Base-by-base conservation (phyloP, 2,888 invertebrate genomes). In the Lasius platythorax region DNA sequence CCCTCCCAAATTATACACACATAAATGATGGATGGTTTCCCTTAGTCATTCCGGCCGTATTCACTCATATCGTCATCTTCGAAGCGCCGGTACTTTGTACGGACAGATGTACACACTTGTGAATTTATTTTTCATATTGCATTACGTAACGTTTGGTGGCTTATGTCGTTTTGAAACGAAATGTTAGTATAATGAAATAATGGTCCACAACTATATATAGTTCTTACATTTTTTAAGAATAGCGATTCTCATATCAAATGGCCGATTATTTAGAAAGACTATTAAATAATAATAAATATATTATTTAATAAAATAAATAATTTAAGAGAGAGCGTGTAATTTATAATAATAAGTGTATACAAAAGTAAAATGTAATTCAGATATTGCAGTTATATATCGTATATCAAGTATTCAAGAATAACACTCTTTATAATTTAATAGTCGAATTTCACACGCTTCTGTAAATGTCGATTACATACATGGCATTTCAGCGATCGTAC, bases 21-120 rank as follows among this genome's bases (percentile, higher is more conserved):
- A 91, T 92, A 91, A 93, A 92, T 93, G 93, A 93, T 93, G 91
- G 91, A 93, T 93, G 90, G 89, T 87, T 89, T 87, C 67, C 79
- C 85, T 43, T 40, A 74, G 58, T 15, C 68, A 63, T 87, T 66
- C 86, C 40, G n/a, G 3, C 18, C 43, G 61, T 37, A 33, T 61
- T 81, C 43, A 18, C 33, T 73, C 79, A 37, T 58, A 43, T 76
- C 37, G 67, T 68, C 68, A 37, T 81, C 46, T 61, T 81, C 56
- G 56, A 46, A 46, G 46, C 53, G 61, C 12, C 15, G 9, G 33
- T 30, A 72, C 56, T 79, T 58, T 72, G 9, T 43, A 33, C 58
- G 33, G n/a, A 68, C 68, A 78, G 53, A 56, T 43, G 40, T 70
- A 70, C n/a, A 53, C 8, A 53, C 40, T 40, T 61, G 73, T 61